phyloP scores from a whole-genome alignment of 2,113 vertebrate genomes.

The Mionectes macconnelli region DNA sequence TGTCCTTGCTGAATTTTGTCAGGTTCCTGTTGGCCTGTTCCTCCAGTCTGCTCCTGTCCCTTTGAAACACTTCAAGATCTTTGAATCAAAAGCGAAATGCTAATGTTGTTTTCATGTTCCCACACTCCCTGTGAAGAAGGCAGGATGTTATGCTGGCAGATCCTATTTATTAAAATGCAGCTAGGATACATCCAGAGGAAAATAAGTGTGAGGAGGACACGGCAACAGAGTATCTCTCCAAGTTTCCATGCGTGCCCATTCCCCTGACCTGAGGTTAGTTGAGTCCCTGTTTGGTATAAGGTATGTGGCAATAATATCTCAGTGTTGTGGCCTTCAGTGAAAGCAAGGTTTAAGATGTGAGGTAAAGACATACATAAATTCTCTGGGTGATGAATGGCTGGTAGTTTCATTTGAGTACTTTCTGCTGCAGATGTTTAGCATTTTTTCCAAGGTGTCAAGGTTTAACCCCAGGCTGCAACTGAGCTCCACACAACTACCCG shows the following conservation, averaged over 20 bases:
- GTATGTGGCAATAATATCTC: neutral
- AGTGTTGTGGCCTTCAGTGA: neutral
- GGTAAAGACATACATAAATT: neutral
- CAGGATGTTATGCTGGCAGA: neutral
- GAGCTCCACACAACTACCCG: fast-evolving
- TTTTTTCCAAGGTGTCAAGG: neutral
- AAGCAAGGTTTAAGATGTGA: slow-evolving; percentile 1
- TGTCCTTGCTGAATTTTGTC: neutral
- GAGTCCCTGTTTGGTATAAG: neutral
- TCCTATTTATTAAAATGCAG: neutral
- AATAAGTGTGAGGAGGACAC: neutral
- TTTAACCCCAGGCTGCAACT: neutral
- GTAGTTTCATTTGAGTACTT: neutral
- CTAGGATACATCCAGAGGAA: neutral
- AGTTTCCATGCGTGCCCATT: neutral
- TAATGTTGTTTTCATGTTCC: neutral
- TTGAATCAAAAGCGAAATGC: neutral
- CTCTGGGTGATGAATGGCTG: neutral
- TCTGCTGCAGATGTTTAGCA: neutral
- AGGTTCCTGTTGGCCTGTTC: neutral
- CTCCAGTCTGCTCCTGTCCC: neutral
- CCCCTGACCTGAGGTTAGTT: neutral
- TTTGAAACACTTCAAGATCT: neutral
- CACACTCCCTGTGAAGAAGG: neutral
- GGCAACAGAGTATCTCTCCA: fast-evolving